phyloP scores from a whole-genome alignment of 2,797 vertebrate species.

The Dicrostonyx torquatus region DNA sequence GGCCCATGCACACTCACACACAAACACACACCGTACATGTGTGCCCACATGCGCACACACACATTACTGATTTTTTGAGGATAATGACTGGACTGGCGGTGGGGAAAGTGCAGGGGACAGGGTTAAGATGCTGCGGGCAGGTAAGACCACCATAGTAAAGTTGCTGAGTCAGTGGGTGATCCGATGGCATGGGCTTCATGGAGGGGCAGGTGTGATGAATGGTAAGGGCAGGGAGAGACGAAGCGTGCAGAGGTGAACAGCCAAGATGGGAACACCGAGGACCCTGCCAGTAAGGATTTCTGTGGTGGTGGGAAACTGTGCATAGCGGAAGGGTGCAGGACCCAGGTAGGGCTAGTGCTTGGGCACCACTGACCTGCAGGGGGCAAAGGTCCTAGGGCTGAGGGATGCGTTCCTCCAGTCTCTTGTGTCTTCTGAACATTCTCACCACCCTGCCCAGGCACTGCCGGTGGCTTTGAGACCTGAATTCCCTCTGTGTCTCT shows the following conservation, averaged over 20 bases:
- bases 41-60: too few relatives aligned
- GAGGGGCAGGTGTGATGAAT: neutral
- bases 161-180: neutral
- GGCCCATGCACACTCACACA: too few relatives aligned
- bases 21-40: too few relatives aligned
- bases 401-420: too few relatives aligned
- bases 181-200: neutral
- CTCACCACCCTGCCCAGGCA: neutral
- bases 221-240: neutral
- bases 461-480: neutral
- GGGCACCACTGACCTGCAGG: neutral
- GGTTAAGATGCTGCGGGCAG: neutral
- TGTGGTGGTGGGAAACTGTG: neutral
- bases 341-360: neutral
- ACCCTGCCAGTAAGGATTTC: neutral
- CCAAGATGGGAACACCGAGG: neutral
- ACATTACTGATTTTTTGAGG: neutral
- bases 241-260: neutral
- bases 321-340: neutral
- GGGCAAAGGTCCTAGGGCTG: neutral
- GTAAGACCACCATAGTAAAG: neutral
- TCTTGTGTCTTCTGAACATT: neutral
- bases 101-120: neutral
- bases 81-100: neutral
- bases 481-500: neutral